Evolutionary conservation across 53 echinoderm and acorn worm genomes (phyloP).

Genomic region (Hippasteria phrygiana): DNA sequence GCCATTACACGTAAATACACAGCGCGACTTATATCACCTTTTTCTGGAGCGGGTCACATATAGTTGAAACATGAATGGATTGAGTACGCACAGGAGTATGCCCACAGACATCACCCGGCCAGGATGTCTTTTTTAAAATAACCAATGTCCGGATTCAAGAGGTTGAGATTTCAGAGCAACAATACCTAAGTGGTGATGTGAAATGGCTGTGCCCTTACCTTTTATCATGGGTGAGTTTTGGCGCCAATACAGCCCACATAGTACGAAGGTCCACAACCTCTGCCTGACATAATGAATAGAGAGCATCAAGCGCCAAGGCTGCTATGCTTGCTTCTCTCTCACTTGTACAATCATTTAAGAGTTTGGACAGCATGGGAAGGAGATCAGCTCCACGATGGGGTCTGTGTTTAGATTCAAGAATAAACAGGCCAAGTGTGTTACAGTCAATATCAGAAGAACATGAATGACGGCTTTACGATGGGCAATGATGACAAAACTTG

Average conservation of each 20-base stretch:
- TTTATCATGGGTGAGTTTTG: constrained; percentile 76
- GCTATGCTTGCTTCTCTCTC: constrained; percentile 70
- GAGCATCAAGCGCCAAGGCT: constrained; percentile 84
- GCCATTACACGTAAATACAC: no score
- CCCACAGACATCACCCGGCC: no score
- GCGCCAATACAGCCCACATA: constrained; percentile 75
- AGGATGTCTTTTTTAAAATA: no score
- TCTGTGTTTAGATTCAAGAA: constrained; percentile 31
- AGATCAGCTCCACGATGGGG: constrained; percentile 90
- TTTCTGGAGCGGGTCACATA: no score
- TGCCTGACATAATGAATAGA: constrained; percentile 73
- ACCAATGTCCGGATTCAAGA: no score
- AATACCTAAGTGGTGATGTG: background rate
- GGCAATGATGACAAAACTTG: no score
- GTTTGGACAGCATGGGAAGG: constrained; percentile 76
- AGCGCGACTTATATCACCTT: no score
- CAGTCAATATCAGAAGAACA: no score
- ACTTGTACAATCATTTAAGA: constrained; percentile 77
- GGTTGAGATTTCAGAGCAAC: no score
- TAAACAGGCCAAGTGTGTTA: background rate
- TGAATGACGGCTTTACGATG: no score
- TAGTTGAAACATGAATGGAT: no score
- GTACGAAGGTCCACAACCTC: constrained; percentile 90
- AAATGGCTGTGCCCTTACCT: constrained; percentile 60
- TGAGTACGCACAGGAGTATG: no score